Percentiles rank a stretch among this genome's conserved stretches.
These are phyloP conservation scores for Polietes domitor DNA, from an alignment of 2,888 invertebrate genomes.

Conservation along the genomic window DNA sequence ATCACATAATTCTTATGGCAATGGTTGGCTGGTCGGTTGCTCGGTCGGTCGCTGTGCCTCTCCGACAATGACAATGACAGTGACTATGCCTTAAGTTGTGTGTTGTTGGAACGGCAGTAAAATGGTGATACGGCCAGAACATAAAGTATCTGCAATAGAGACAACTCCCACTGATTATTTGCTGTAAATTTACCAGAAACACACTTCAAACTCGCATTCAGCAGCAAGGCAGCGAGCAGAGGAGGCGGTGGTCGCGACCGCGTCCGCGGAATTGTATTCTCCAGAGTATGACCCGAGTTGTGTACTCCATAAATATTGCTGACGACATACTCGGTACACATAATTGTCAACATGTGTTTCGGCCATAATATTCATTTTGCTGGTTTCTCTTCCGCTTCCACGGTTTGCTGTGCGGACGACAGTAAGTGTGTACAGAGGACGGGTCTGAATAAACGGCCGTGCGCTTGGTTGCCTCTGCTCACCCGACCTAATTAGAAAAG, in stretches of 20 bases:
- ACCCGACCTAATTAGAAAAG: slow-evolving; percentile 31
- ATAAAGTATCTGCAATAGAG: neutral
- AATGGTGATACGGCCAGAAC: neutral
- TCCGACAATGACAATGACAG: neutral
- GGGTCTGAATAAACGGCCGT: slow-evolving; percentile 13
- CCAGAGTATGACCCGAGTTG: slow-evolving; percentile 6
- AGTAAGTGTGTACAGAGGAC: neutral
- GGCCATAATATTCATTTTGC: neutral
- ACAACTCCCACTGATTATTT: slow-evolving; percentile 3
- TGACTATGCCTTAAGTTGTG: slow-evolving; percentile 3
- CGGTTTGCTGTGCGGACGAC: neutral
- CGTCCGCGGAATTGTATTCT: neutral
- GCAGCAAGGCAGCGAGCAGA: neutral
- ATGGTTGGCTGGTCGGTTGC: too few relatives aligned
- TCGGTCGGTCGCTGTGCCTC: neutral
- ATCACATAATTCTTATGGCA: neutral
- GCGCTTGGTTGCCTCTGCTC: slow-evolving; percentile 36
- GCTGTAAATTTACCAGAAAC: neutral
- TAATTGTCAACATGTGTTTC: slow-evolving; percentile 57
- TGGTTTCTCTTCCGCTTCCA: neutral
- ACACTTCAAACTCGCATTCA: neutral
- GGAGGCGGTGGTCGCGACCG: too few relatives aligned
- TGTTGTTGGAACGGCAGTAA: neutral
- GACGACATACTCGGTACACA: slow-evolving; percentile 21
- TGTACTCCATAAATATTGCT: slow-evolving; percentile 43